phyloP scores from a whole-genome alignment of 2,888 invertebrate genomes.

The Nephrotoma flavescens region DNA sequence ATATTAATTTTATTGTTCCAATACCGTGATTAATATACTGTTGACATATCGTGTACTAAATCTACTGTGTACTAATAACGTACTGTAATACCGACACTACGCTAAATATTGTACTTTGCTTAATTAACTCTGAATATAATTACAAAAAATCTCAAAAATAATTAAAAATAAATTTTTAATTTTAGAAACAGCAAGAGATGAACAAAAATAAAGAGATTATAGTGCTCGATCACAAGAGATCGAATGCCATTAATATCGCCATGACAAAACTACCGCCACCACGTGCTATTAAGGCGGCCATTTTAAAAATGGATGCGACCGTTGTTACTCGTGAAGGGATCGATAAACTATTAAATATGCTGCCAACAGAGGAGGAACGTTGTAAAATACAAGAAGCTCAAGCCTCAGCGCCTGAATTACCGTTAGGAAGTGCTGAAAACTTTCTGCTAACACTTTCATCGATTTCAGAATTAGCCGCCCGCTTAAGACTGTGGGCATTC shows the following conservation, averaged over 20 bases:
- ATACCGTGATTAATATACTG: neutral
- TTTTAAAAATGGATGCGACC: constrained; percentile 97
- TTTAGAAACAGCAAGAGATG: constrained; percentile 66
- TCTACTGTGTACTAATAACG: neutral
- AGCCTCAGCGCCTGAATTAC: constrained; percentile 32
- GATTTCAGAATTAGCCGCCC: constrained; percentile 84
- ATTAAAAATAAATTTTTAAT: neutral
- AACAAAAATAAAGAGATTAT: constrained; percentile 83
- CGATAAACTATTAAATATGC: constrained; percentile 93
- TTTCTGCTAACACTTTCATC: constrained; percentile 93
- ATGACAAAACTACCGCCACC: constrained; percentile 98
- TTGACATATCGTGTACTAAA: neutral
- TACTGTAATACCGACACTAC: neutral
- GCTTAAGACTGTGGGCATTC: constrained; percentile 95
- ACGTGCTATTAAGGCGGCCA: constrained; percentile 95
- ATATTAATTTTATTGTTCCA: neutral
- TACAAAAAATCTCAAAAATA: neutral
- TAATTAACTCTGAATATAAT: neutral
- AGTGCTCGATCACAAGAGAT: constrained; percentile 90
- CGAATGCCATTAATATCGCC: constrained; percentile 98
- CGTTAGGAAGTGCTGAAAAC: constrained; percentile 85
- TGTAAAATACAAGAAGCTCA: constrained; percentile 94
- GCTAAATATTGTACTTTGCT: neutral
- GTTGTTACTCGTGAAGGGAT: constrained; percentile 97
- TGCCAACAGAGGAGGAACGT: constrained; percentile 93